Conservation (phyloP, 2,797 vertebrate species). For the Pterois miles region DNA sequence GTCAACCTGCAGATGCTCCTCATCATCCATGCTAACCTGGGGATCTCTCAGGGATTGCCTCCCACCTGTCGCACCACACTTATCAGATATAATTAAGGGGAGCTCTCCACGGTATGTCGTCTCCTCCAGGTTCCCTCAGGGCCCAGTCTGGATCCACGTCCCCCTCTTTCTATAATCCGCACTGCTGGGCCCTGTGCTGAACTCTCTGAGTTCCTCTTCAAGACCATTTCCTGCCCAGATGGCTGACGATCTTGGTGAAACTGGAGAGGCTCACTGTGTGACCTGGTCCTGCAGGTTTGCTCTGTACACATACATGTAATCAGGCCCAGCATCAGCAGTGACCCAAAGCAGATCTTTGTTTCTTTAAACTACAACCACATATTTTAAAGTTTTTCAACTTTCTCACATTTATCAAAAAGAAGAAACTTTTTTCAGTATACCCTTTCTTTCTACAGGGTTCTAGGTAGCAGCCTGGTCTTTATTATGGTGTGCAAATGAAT, state of each 20-base stretch:
- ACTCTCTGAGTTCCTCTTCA: neutral
- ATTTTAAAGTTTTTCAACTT: too few species aligned
- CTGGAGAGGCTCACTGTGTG: neutral
- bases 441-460: neutral
- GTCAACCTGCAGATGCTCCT: slow-evolving; percentile 26
- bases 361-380: neutral
- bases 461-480: neutral
- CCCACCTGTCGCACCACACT: slow-evolving; percentile 21
- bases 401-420: neutral
- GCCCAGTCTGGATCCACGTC: slow-evolving; percentile 7
- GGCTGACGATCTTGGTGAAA: neutral
- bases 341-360: neutral
- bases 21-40: slow-evolving; percentile 44
- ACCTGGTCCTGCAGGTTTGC: slow-evolving; percentile 6
- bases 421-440: neutral
- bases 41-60: slow-evolving; percentile 32
- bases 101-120: neutral
- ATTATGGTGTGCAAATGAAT: neutral
- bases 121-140: slow-evolving; percentile 19
- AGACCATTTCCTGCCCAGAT: neutral
- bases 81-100: slow-evolving; percentile 42
- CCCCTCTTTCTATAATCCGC: slow-evolving; percentile 2
- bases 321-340: neutral
- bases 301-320: neutral
- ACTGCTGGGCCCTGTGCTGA: neutral